Percentiles rank a stretch among this genome's conserved stretches.
Evolutionary conservation across 1,140 invertebrate species (phyloP).

Genomic region (Bombus waltoni): DNA sequence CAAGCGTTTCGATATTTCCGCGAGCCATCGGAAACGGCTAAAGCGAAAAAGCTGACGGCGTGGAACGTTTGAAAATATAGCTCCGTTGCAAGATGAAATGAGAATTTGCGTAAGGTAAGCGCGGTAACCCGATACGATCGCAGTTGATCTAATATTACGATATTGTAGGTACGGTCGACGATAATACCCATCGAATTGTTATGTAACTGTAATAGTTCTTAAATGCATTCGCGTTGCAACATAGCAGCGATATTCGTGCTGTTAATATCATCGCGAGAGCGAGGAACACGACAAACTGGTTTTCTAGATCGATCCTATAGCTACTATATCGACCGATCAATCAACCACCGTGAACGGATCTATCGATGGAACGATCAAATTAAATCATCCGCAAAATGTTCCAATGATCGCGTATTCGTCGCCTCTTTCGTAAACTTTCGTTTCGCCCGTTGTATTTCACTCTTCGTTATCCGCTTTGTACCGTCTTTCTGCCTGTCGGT

Average conservation of each 20-base stretch:
- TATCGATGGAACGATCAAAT: conserved; percentile 8
- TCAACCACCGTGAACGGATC: conserved; percentile 19
- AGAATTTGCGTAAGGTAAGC: conserved; percentile 21
- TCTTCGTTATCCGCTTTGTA: not conserved
- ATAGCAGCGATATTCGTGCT: conserved; percentile 50
- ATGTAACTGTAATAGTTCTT: conserved; percentile 58
- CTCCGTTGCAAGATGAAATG: conserved; percentile 3
- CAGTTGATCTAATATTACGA: conserved; percentile 24
- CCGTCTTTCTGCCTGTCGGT: not conserved
- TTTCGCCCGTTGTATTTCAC: not conserved
- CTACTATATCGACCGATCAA: conserved; percentile 19
- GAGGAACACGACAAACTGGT: conserved; percentile 64
- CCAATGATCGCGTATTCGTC: not conserved
- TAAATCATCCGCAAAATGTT: conserved; percentile 10
- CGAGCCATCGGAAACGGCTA: no score
- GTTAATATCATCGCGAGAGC: conserved; percentile 48
- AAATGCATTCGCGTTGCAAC: conserved; percentile 51
- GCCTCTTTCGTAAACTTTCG: not conserved
- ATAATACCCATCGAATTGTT: conserved; percentile 53
- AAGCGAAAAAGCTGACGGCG: not conserved
- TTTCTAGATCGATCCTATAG: conserved; percentile 48
- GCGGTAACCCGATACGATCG: conserved; percentile 43
- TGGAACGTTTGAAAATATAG: not conserved
- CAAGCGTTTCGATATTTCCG: no score
- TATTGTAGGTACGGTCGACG: conserved; percentile 31